These are phyloP conservation scores for Bolborhynchus lineola DNA, from an alignment of 2,113 vertebrate genomes.

Conservation along the genomic window DNA sequence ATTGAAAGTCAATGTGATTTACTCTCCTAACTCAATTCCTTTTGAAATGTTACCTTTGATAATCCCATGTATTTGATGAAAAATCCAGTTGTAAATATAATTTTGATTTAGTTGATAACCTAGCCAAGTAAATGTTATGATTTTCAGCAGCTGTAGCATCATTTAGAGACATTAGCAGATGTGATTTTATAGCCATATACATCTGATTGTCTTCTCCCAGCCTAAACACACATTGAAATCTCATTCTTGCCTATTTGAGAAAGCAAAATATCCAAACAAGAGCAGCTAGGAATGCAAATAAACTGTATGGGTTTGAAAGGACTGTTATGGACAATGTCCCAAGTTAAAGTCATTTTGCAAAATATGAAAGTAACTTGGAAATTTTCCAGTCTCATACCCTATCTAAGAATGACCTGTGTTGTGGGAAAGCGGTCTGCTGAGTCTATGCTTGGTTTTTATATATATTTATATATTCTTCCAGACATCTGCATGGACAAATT, in stretches of 20 bases:
- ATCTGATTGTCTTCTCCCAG: background rate
- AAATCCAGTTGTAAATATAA: slow-evolving; percentile 50
- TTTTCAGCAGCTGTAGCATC: slow-evolving; percentile 29
- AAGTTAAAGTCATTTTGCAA: background rate
- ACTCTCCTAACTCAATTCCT: slow-evolving; percentile 45
- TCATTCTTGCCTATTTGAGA: background rate
- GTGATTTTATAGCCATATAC: slow-evolving; percentile 12
- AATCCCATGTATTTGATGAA: slow-evolving; percentile 33
- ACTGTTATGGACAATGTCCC: background rate
- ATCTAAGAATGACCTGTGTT: background rate
- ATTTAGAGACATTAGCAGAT: slow-evolving; percentile 28
- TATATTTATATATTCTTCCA: background rate
- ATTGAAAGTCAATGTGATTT: slow-evolving; percentile 58
- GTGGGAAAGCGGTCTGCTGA: background rate
- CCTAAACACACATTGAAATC: background rate
- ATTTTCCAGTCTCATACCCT: background rate
- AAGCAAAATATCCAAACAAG: background rate
- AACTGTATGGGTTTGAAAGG: background rate
- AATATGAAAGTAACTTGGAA: background rate
- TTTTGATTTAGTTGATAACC: slow-evolving; percentile 45
- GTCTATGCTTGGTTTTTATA: background rate
- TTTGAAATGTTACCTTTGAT: slow-evolving; percentile 55
- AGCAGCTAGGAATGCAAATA: background rate
- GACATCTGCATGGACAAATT: background rate
- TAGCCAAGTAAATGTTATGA: slow-evolving; percentile 34